Conservation (phyloP, 2,113 vertebrate genomes). For the Melanerpes aurifrons region DNA sequence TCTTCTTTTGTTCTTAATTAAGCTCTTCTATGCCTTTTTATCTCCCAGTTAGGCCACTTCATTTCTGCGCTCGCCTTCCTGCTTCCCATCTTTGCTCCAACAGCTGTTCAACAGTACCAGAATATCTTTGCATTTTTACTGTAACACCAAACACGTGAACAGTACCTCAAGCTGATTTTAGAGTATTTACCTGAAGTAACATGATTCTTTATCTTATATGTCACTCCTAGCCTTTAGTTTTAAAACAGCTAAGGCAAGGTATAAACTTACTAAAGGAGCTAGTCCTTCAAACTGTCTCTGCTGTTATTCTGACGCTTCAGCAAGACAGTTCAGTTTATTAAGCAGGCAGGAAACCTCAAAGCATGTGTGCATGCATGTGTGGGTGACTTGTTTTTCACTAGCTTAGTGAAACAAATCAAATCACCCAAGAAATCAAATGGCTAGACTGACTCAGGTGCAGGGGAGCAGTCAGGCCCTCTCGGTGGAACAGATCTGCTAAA, state of each 20-base stretch:
- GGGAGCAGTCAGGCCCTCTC: neutral
- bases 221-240: neutral
- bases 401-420: slow-evolving; percentile 38
- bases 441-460: neutral
- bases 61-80: neutral
- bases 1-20: neutral
- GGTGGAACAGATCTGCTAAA: neutral
- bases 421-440: neutral
- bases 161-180: neutral
- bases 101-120: neutral
- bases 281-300: neutral
- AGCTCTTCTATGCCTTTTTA: neutral
- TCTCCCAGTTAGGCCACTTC: neutral
- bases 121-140: neutral
- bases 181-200: neutral
- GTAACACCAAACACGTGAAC: neutral
- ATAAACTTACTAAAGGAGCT: neutral
- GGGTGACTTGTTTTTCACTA: slow-evolving; percentile 37
- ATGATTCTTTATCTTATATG: neutral
- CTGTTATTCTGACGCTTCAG: neutral
- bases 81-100: neutral
- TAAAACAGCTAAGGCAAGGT: neutral
- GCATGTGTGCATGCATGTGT: accelerated
- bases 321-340: neutral
- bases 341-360: slow-evolving; percentile 45